Conservation (phyloP, 2,797 vertebrate genomes). For the Amblyopsis hoosieri region DNA sequence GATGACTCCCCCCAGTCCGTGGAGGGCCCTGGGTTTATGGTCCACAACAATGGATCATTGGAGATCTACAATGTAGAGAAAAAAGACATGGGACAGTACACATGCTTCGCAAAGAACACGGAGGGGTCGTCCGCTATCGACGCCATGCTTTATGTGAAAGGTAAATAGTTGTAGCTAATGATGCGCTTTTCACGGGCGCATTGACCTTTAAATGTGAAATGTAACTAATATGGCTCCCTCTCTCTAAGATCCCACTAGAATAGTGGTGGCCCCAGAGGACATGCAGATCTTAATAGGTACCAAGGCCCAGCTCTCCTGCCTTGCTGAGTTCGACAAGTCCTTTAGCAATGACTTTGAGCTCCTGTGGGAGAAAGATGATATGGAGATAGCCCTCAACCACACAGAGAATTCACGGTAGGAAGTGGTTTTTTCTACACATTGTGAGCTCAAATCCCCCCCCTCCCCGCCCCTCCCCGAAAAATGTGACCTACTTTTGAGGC, state of each 20-base stretch:
- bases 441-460: slow-evolving; percentile 19
- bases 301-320: slow-evolving; percentile 84
- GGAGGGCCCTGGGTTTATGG: slow-evolving; percentile 66
- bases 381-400: slow-evolving; percentile 78
- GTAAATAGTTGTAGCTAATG: slow-evolving; percentile 60
- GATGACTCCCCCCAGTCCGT: slow-evolving; percentile 81
- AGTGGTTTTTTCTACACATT: slow-evolving; percentile 11
- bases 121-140: slow-evolving; percentile 84
- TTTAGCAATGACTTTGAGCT: slow-evolving; percentile 85
- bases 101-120: slow-evolving; percentile 86
- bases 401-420: slow-evolving; percentile 84
- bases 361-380: slow-evolving; percentile 87
- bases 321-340: slow-evolving; percentile 84
- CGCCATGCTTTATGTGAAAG: slow-evolving; percentile 86
- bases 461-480: background rate
- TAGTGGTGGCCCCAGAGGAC: slow-evolving; percentile 80
- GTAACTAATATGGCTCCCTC: slow-evolving; percentile 39
- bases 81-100: slow-evolving; percentile 86
- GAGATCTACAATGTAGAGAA: slow-evolving; percentile 79
- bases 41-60: slow-evolving; percentile 85
- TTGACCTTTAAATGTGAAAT: slow-evolving; percentile 1
- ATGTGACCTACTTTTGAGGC: background rate
- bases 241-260: slow-evolving; percentile 87
- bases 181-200: background rate
- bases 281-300: slow-evolving; percentile 81